Evolutionary conservation across 2,888 invertebrate genomes (phyloP).

Genomic region (Archips crataeganus): DNA sequence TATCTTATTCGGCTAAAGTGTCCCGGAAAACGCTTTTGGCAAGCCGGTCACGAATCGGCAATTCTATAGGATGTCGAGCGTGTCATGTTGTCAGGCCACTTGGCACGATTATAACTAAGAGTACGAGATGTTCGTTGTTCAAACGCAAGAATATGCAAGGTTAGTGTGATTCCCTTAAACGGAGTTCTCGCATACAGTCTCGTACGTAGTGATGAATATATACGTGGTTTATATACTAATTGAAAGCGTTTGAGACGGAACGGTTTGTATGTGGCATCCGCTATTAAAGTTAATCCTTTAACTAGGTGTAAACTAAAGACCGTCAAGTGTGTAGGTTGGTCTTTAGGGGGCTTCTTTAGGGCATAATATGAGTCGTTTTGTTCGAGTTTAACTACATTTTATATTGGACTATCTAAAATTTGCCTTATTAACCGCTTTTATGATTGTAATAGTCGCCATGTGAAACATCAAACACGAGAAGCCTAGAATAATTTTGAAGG

Average conservation of each 20-base stretch:
- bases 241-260: slow-evolving; percentile 7
- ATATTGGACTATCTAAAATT: background rate
- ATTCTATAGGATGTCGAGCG: slow-evolving; percentile 40
- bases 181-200: background rate
- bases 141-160: slow-evolving; percentile 2
- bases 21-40: slow-evolving; percentile 36
- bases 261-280: slow-evolving; percentile 32
- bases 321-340: slow-evolving; percentile 15
- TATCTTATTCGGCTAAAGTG: slow-evolving; percentile 37
- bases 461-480: background rate
- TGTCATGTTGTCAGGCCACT: slow-evolving; percentile 36
- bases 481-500: background rate
- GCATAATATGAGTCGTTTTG: background rate
- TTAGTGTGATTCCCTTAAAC: background rate
- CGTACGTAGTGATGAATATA: background rate
- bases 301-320: slow-evolving; percentile 22
- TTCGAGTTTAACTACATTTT: background rate
- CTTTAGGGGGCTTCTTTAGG: slow-evolving; percentile 29
- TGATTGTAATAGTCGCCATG: background rate
- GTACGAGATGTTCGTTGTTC: slow-evolving; percentile 21
- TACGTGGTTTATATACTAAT: background rate
- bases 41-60: slow-evolving; percentile 40
- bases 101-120: slow-evolving; percentile 33
- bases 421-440: background rate
- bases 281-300: slow-evolving; percentile 23